Base-by-base conservation (phyloP, 53 echinoderm and acorn worm species). In the Zoroaster sp. region DNA sequence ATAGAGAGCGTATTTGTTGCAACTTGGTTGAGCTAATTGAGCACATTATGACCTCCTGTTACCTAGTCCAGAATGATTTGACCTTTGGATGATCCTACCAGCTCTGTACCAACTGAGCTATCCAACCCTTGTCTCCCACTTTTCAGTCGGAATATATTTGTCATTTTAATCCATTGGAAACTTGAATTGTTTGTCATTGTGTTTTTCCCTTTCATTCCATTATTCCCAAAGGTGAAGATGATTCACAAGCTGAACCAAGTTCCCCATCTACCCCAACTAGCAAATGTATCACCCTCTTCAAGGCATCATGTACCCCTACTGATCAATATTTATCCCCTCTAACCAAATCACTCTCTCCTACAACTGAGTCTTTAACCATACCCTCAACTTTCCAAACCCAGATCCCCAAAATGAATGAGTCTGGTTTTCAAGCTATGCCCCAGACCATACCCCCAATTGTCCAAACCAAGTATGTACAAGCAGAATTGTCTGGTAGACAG, bases 401-500 rank as follows among this genome's bases (percentile, higher is more conserved):
- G 38, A 39, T 36, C 20, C 59, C 59, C 23, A 78, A 37, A 53
- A 53, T 15, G 7, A 82, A 41, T 15, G 45, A 40, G 18, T 32
- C 18, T 12, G 43, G 17, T 43, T 13, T 15, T 18, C 32, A 68
- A 66, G 30, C 18, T 3, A 33, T 9, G 0, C 1, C 81, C 32
- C 12, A 31, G 31, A 47, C 31, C 3, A 7, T 39, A 31, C 2
- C 25, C 40, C 66, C 42, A 44, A 32, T 41, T 20, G 40, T 35
- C 18, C 73, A 80, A 80, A 42, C 80, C 39, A 65, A 81, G 42
- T 30, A 40, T 40, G 81, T 67, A 17, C 63, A 66, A 32, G 41
- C 75, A 44, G 81, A 81, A 10, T 1, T 66, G 63, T 32, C 28
- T 66, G 7, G 67, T 81, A 32, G 15, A 32, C 47, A 34, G 14